Evolutionary conservation across 2,797 vertebrate species (phyloP), one percentile per base, ranked within the genome.

Genomic region (Gambelia wislizenii): DNA sequence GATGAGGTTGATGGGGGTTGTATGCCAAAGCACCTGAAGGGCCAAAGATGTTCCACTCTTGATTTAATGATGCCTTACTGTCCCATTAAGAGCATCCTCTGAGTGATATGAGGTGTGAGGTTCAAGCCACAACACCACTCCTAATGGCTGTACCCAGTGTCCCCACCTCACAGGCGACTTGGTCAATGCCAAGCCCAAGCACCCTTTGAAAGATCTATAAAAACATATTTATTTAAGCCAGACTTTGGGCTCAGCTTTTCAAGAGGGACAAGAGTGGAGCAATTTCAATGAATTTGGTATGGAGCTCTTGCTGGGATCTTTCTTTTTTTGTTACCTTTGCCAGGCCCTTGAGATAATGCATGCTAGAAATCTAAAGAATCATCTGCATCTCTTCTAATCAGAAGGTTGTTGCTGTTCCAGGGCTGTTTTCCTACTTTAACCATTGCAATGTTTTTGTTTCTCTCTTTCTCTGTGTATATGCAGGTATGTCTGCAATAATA

Each of bases 401-500:
- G 76, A 54, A 52, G 5, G 39, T 61, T 14, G 5, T 25, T n/a
- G 16, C 47, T 72, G n/a, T 42, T 39, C 16, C 70, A 74, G 70
- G n/a, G 49, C 42, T 47, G 14, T 18, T 33, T 67, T 47, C 16
- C 44, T 49, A 18, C 67, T 16, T n/a, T 47, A 42, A 1, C 42
- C 42, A 27, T 44, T 67, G 64, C 30, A 33, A 2, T 33, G 9
- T 8, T 4, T 67, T 7, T 6, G 3, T 67, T 10, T 67, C 30
- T 67, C 64, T 67, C 30, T 33, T 12, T 30, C 61, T 30, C 61
- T 30, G 18, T 84, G 2, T 36, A 3, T 3, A 36, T 47, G 30
- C 25, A 78, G 16, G 13, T 22, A 47, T 1, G 14, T 27, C 61
- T 27, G 56, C 3, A 95, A 94, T 91, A 95, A 94, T 93, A 82